Conservation (phyloP, 2,888 invertebrate genomes). For the Metellina segmentata region DNA sequence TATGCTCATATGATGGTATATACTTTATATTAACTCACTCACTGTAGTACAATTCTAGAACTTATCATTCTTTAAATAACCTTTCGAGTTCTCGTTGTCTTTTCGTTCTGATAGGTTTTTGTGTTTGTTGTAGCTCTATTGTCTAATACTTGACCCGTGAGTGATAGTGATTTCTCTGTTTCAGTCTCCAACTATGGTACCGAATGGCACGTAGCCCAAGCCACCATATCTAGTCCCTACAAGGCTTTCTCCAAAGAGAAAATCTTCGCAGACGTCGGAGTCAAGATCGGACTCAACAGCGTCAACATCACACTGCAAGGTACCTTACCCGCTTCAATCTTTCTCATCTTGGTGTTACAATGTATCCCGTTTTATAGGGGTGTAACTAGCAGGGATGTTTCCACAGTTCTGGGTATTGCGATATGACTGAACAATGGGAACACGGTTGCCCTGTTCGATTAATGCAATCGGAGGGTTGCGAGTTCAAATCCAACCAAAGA, state of each 20-base stretch:
- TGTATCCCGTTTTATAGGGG: no score
- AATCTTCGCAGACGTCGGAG: constrained; percentile 92
- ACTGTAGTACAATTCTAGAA: no score
- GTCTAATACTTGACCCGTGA: neutral
- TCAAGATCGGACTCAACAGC: constrained; percentile 94
- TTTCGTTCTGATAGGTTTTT: neutral
- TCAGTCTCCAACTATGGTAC: constrained; percentile 94
- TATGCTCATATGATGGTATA: no score
- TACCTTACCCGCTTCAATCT: constrained; percentile 82
- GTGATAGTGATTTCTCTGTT: constrained; percentile 75
- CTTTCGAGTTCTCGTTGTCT: neutral
- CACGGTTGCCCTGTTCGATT: no score
- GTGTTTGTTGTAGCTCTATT: neutral
- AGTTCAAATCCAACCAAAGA: no score
- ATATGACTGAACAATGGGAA: no score
- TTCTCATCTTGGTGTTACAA: neutral
- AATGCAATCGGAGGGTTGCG: no score
- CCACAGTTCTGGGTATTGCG: no score
- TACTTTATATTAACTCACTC: no score
- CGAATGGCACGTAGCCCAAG: constrained; percentile 94
- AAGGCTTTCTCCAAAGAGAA: constrained; percentile 94
- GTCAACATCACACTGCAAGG: constrained; percentile 97
- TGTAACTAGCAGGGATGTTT: no score
- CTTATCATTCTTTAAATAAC: no score
- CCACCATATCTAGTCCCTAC: constrained; percentile 91